Conservation (phyloP, 2,113 vertebrate species). For the Passer montanus region DNA sequence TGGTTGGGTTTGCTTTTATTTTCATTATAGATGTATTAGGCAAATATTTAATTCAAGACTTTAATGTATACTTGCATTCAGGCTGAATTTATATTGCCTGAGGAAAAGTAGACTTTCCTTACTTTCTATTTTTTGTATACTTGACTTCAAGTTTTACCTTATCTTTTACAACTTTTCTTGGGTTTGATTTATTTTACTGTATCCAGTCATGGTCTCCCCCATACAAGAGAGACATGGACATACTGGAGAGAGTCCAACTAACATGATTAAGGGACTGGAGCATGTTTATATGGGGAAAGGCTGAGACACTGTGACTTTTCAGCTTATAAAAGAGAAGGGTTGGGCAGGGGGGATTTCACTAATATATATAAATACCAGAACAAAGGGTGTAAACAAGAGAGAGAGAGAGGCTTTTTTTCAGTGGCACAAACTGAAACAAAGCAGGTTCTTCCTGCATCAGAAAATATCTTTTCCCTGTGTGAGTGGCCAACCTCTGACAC, state of each 20-base stretch:
- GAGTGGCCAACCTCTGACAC: background rate
- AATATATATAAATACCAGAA: background rate
- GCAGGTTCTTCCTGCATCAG: background rate
- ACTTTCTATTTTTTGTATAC: background rate
- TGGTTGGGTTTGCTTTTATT: rapidly evolving
- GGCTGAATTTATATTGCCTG: background rate
- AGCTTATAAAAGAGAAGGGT: background rate
- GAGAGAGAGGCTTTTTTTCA: background rate
- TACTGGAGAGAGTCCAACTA: background rate
- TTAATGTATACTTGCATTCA: background rate
- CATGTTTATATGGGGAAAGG: background rate
- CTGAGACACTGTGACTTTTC: background rate
- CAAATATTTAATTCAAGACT: background rate
- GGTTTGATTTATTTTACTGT: background rate
- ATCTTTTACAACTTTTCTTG: background rate
- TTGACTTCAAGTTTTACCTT: background rate
- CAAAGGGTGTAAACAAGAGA: rapidly evolving
- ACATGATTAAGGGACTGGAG: background rate
- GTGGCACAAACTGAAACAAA: background rate
- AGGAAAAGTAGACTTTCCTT: background rate
- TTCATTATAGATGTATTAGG: background rate
- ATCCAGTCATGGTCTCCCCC: background rate
- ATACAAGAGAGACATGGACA: background rate
- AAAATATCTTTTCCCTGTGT: background rate
- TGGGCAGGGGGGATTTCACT: rapidly evolving